A percentile compares a stretch with the other conserved stretches of the same genome.
Evolutionary conservation across 1,140 invertebrate genomes (phyloP).

Genomic region (Orussus abietinus): DNA sequence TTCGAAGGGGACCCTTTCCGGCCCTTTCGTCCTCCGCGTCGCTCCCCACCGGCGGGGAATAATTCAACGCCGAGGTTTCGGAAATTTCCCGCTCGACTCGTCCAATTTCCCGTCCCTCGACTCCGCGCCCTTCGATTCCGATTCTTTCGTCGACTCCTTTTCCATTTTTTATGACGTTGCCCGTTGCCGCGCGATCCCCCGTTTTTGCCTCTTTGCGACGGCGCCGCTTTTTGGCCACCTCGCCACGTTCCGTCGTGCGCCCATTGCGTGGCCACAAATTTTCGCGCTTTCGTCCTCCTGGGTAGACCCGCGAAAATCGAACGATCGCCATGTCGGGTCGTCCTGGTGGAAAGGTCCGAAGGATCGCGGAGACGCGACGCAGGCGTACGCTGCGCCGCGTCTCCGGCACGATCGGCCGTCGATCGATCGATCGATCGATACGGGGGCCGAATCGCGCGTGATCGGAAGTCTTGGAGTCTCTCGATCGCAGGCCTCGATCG

Average conservation of each 20-base stretch:
- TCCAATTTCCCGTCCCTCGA: neutral
- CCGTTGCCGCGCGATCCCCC: no score
- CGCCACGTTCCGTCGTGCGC: no score
- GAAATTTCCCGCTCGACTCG: neutral
- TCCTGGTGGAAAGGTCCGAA: no score
- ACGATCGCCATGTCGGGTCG: no score
- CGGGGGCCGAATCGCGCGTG: slow-evolving; percentile 19
- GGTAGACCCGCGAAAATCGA: no score
- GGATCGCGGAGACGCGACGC: slow-evolving; percentile 17
- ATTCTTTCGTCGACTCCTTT: slow-evolving; percentile 19
- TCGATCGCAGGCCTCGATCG: slow-evolving; percentile 51
- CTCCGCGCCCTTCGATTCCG: slow-evolving; percentile 12
- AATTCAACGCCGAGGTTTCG: neutral
- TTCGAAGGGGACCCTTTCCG: no score
- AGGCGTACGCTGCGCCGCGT: slow-evolving; percentile 44
- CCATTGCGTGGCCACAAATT: neutral
- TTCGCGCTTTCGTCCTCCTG: neutral
- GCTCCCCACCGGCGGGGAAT: no score
- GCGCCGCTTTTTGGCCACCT: no score
- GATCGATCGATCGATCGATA: neutral
- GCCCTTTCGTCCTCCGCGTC: no score
- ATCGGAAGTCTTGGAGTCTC: slow-evolving; percentile 33
- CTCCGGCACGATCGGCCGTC: slow-evolving; percentile 1
- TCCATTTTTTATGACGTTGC: slow-evolving; percentile 19
- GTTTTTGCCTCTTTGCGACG: no score